Evolutionary conservation across 2,113 vertebrate genomes (phyloP).

Genomic region (Camelus bactrianus): DNA sequence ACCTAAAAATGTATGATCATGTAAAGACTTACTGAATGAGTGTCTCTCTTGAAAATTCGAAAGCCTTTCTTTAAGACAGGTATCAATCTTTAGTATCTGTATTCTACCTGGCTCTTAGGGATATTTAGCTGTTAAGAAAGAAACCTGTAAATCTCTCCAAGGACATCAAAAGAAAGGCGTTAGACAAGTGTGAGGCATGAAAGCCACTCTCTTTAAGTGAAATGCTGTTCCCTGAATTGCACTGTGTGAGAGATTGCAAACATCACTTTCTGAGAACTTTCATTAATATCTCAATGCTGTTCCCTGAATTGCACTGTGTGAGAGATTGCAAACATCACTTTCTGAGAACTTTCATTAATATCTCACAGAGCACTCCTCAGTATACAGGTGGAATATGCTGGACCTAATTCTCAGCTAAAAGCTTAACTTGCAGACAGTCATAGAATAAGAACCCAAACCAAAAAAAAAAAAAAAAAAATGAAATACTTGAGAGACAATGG

Average conservation of each 20-base stretch:
- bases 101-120: background rate
- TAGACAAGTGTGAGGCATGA: background rate
- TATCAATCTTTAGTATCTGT: constrained; percentile 32
- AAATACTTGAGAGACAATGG: background rate
- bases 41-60: background rate
- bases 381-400: background rate
- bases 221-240: background rate
- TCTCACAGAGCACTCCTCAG: background rate
- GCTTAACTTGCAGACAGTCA: background rate
- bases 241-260: background rate
- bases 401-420: background rate
- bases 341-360: constrained; percentile 17
- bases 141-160: background rate
- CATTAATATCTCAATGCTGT: background rate
- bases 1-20: background rate
- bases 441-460: background rate
- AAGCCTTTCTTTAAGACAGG: constrained; percentile 5
- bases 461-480: background rate
- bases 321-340: background rate
- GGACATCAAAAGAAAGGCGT: background rate
- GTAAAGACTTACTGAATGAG: background rate
- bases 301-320: background rate
- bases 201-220: background rate
- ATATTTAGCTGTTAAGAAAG: background rate
- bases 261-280: background rate